Conservation (phyloP, 2,797 vertebrate genomes). For the Carapus acus region DNA sequence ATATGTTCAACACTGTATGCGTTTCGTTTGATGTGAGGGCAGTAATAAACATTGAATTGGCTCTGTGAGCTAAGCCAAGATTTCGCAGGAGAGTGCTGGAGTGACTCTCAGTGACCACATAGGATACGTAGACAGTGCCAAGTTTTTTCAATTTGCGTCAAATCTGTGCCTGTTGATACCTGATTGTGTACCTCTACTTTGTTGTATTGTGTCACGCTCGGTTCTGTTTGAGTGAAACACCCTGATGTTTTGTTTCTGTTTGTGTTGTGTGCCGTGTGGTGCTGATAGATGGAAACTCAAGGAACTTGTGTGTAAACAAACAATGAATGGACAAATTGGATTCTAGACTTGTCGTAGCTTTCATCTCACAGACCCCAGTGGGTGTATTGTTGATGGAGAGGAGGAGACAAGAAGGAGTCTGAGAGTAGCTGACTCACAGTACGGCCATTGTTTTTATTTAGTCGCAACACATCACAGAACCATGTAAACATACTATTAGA, state of each 20-base stretch:
- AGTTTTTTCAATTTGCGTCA: conserved; percentile 38
- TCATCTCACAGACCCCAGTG: conserved; percentile 22
- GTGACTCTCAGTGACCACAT: conserved; percentile 52
- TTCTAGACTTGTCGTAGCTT: conserved; percentile 15
- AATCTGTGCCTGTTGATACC: conserved; percentile 14
- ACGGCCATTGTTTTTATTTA: conserved; percentile 60
- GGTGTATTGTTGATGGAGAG: conserved; percentile 25
- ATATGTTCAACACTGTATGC: conserved; percentile 33
- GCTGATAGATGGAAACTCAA: conserved; percentile 11
- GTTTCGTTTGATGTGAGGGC: conserved; percentile 42
- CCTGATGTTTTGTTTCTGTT: conserved; percentile 23
- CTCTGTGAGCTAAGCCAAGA: conserved; percentile 23
- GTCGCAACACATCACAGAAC: conserved; percentile 53
- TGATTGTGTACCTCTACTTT: conserved; percentile 9
- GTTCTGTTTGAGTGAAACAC: conserved; percentile 28
- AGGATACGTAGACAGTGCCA: conserved; percentile 36
- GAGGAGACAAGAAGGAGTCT: conserved; percentile 46
- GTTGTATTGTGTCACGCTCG: conserved; percentile 22
- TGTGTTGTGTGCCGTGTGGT: conserved; percentile 6
- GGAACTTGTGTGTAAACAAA: conserved; percentile 12
- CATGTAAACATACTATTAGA: conserved; percentile 64
- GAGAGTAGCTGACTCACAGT: conserved; percentile 35
- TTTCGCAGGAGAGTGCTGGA: conserved; percentile 49
- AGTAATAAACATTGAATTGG: conserved; percentile 47
- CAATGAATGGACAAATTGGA: conserved; percentile 16